Percentiles rank a stretch among this genome's conserved stretches.
These are phyloP conservation scores for Chrosomus eos DNA, from an alignment of 2,797 vertebrate species.

Conservation along the genomic window DNA sequence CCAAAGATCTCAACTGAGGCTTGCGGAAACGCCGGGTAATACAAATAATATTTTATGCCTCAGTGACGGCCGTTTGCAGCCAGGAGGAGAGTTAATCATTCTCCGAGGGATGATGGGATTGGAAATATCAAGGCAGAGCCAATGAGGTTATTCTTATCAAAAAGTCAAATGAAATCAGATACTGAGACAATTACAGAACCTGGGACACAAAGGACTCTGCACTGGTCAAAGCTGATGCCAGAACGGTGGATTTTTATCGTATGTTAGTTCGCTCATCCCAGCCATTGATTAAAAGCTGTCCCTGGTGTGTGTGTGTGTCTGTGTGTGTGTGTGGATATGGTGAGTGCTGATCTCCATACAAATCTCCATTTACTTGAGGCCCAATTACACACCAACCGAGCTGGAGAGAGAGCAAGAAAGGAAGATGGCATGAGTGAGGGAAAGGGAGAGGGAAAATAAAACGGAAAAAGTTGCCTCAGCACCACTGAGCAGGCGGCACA, in stretches of 20 bases:
- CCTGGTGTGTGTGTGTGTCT: constrained; percentile 55
- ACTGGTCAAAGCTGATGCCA: constrained; percentile 47
- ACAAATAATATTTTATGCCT: constrained; percentile 63
- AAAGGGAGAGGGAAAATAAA: constrained; percentile 57
- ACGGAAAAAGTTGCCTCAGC: constrained; percentile 38
- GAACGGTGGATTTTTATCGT: constrained; percentile 68
- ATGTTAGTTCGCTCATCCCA: constrained; percentile 66
- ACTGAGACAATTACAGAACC: constrained; percentile 72
- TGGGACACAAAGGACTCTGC: constrained; percentile 63
- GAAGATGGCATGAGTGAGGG: constrained; percentile 29
- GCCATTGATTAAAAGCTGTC: constrained; percentile 70
- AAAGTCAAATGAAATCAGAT: constrained; percentile 77
- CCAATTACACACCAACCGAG: constrained; percentile 66
- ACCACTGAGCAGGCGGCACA: constrained; percentile 24
- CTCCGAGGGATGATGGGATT: constrained; percentile 69
- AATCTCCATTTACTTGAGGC: constrained; percentile 75
- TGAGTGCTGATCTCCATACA: constrained; percentile 65
- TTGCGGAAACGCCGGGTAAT: constrained; percentile 24
- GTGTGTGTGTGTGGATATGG: constrained; percentile 34
- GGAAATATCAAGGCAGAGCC: constrained; percentile 72
- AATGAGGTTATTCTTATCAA: constrained; percentile 73
- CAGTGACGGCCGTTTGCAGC: constrained; percentile 53
- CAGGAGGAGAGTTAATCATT: constrained; percentile 65
- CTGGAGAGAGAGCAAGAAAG: constrained; percentile 34
- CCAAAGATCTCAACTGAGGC: constrained; percentile 40